Evolutionary conservation across 2,797 vertebrate genomes (phyloP).

Genomic region (Peromyscus eremicus): DNA sequence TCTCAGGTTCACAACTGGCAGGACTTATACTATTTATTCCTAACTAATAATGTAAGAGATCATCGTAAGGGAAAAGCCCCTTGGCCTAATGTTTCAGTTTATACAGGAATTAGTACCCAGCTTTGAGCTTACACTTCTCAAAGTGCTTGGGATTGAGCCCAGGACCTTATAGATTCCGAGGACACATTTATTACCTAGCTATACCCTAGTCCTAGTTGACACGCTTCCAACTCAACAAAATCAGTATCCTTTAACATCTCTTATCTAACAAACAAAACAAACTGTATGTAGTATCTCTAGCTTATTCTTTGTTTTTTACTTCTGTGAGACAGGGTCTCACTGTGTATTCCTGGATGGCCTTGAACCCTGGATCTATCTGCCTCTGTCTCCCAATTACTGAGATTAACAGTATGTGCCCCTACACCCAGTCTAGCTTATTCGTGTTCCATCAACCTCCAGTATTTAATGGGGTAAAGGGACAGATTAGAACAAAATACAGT

Average conservation of each 20-base stretch:
- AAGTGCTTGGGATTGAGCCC: background rate
- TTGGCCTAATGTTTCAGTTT: conserved; percentile 29
- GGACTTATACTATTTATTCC: background rate
- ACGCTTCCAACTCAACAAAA: background rate
- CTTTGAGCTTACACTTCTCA: background rate
- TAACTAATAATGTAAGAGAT: conserved; percentile 1
- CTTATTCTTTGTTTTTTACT: background rate
- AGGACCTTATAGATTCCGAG: background rate
- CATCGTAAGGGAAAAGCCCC: background rate
- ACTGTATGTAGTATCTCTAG: background rate
- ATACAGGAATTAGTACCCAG: background rate
- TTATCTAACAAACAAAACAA: background rate
- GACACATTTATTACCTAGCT: background rate
- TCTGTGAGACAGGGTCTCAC: background rate
- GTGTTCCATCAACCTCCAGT: background rate
- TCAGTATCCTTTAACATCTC: background rate
- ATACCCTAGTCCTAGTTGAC: background rate
- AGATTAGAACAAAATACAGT: background rate
- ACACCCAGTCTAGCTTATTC: background rate
- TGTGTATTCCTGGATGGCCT: background rate
- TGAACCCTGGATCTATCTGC: background rate
- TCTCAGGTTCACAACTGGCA: background rate
- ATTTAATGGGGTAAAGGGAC: background rate
- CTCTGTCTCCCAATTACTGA: background rate
- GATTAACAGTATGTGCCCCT: background rate